Conservation (phyloP, 2,113 vertebrate species). For the Equus quagga region DNA sequence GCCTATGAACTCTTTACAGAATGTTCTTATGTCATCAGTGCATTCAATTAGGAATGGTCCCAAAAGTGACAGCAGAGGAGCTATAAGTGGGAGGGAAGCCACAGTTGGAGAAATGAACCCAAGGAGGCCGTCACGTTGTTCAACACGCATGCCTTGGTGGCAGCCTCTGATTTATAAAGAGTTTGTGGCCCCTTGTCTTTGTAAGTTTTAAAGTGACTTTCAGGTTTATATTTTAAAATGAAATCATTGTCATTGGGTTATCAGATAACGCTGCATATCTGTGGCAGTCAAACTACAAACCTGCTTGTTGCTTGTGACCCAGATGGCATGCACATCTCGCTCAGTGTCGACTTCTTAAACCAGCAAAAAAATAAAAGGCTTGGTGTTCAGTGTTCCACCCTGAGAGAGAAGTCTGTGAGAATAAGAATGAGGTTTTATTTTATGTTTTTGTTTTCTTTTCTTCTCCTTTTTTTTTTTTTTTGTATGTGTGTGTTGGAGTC, state of each 20-base stretch:
- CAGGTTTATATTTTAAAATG: not conserved
- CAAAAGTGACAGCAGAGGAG: rapidly evolving
- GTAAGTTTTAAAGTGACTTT: not conserved
- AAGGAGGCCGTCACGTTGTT: rapidly evolving
- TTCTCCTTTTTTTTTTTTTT: too few relatives aligned
- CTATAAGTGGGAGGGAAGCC: rapidly evolving
- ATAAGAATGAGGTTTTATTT: not conserved
- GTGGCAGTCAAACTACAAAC: too few relatives aligned
- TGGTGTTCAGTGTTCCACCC: not conserved
- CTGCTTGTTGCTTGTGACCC: rapidly evolving
- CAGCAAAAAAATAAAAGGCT: not conserved
- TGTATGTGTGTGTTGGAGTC: not conserved
- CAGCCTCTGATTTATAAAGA: not conserved
- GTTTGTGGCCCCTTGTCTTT: rapidly evolving
- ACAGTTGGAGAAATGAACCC: not conserved
- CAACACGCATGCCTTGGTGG: rapidly evolving
- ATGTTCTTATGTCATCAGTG: rapidly evolving
- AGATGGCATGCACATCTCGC: rapidly evolving
- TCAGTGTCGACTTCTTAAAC: not conserved
- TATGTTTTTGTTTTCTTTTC: not conserved
- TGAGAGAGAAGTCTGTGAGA: not conserved
- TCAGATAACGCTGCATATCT: rapidly evolving
- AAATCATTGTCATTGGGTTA: too few relatives aligned
- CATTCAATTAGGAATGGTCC: not conserved
- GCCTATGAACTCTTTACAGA: rapidly evolving